Base-by-base conservation (phyloP, 2,113 vertebrate species). In the Uria aalge region DNA sequence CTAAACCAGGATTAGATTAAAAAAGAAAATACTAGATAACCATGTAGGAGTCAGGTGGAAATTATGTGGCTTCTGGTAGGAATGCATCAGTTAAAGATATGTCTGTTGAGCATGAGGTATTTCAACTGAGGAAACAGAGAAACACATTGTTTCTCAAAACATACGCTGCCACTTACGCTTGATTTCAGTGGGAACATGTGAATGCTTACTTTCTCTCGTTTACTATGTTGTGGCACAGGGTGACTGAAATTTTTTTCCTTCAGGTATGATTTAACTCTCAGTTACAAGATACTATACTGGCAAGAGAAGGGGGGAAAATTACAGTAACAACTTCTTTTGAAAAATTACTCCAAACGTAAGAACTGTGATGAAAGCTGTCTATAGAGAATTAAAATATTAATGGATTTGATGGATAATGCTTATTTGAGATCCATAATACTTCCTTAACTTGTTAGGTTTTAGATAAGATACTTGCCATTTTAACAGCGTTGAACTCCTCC, bases 1-100 rank as follows among this genome's bases (percentile, higher is more conserved):
- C 53, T 81, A 6, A 60, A 88, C 59, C 11, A 56, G 29, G 63
- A 36, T 76, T 56, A 69, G 59, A 57, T 43, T 43, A 13, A 43
- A 85, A 69, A 85, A 55, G 7, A 79, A 75, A 85, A 48, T 40
- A 21, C 0, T 10, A 20, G 13, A 38, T 68, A 83, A 40, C 8
- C 0, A 0, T n/a, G 4, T 8, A n/a, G 80, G 45, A 66, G 79
- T 63, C 27, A 29, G 29, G 75, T 16, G 56, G 43, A 91, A 74
- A 19, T 36, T 34, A 21, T 12, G 43, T 85, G 48, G 26, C 40
- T 87, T 38, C 48, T 91, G 32, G 32, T 47, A 45, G 40, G 71
- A 72, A 41, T 62, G 23, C 24, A n/a, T 50, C 53, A 24, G 38
- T 88, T 84, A 30, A 4, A 40, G 76, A 26, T 21, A 11, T 1